Percentiles rank a stretch among this genome's conserved stretches.
Conservation (phyloP, 2,113 vertebrate genomes). For the Gymnarchus niloticus region DNA sequence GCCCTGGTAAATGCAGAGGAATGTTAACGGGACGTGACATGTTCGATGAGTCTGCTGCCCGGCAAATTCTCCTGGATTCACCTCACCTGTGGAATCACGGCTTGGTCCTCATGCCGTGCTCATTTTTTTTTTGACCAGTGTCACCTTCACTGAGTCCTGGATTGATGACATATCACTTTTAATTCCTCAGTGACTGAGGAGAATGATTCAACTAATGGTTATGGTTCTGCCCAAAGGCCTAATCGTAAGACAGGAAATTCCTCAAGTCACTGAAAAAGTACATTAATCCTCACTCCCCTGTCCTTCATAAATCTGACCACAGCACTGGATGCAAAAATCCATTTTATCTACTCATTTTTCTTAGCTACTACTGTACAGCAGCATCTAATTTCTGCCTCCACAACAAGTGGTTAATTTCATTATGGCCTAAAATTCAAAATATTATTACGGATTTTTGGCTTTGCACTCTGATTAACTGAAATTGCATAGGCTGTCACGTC, state of each 20-base stretch:
- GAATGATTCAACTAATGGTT: not conserved
- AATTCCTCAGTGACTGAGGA: no score
- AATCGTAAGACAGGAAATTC: not conserved
- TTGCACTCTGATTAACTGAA: not conserved
- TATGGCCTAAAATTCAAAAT: not conserved
- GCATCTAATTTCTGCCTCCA: not conserved
- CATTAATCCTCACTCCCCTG: not conserved
- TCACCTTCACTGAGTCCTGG: not conserved
- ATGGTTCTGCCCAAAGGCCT: not conserved
- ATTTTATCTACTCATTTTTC: not conserved
- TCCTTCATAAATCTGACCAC: not conserved
- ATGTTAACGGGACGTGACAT: constrained; percentile 60
- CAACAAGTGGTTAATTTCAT: not conserved
- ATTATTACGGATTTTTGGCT: not conserved
- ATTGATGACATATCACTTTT: not conserved
- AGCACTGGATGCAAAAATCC: not conserved
- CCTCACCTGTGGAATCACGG: not conserved
- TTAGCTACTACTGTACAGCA: not conserved
- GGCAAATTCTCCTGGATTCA: constrained; percentile 6
- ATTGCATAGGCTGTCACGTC: not conserved
- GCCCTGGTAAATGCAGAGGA: constrained; percentile 43
- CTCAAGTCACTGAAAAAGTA: not conserved
- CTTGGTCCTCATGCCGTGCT: not conserved
- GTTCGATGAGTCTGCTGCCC: constrained; percentile 31
- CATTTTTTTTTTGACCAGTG: not conserved